phyloP scores from a whole-genome alignment of 2,888 invertebrate genomes.

The Andrena trimmerana region DNA sequence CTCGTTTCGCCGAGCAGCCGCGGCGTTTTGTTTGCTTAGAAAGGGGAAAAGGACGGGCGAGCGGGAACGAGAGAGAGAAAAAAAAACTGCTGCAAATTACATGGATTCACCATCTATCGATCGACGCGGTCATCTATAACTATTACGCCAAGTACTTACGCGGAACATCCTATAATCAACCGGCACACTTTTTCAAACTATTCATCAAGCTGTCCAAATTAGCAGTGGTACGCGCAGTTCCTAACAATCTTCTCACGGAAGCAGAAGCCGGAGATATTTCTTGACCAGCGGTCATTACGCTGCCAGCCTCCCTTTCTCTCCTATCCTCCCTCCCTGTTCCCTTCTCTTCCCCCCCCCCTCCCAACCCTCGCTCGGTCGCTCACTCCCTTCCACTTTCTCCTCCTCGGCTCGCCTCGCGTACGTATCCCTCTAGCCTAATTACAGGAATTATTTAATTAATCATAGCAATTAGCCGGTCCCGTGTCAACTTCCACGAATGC shows the following conservation, averaged over 20 bases:
- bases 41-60: slow-evolving; percentile 8
- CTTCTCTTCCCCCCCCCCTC: background rate
- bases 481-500: slow-evolving; percentile 62
- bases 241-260: slow-evolving; percentile 67
- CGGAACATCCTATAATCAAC: slow-evolving; percentile 69
- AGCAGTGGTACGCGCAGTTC: slow-evolving; percentile 62
- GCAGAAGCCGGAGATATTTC: slow-evolving; percentile 63
- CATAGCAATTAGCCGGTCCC: slow-evolving; percentile 70
- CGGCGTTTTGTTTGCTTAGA: slow-evolving; percentile 10
- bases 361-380: background rate
- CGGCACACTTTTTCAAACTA: slow-evolving; percentile 71
- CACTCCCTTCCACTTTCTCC: background rate
- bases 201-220: slow-evolving; percentile 74
- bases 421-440: slow-evolving; percentile 62
- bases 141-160: slow-evolving; percentile 56
- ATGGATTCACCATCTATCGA: slow-evolving; percentile 60
- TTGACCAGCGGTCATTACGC: slow-evolving; percentile 64
- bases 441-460: slow-evolving; percentile 76
- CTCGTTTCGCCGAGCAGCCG: slow-evolving; percentile 35
- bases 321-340: background rate
- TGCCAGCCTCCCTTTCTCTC: slow-evolving; percentile 32
- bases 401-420: slow-evolving; percentile 24
- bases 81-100: slow-evolving; percentile 26
- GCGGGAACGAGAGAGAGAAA: background rate
- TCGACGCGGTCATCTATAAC: slow-evolving; percentile 64